A percentile compares a stretch with the other conserved stretches of the same genome.
phyloP scores from a whole-genome alignment of 1,140 invertebrate genomes.

The Medauroidea extradentata region DNA sequence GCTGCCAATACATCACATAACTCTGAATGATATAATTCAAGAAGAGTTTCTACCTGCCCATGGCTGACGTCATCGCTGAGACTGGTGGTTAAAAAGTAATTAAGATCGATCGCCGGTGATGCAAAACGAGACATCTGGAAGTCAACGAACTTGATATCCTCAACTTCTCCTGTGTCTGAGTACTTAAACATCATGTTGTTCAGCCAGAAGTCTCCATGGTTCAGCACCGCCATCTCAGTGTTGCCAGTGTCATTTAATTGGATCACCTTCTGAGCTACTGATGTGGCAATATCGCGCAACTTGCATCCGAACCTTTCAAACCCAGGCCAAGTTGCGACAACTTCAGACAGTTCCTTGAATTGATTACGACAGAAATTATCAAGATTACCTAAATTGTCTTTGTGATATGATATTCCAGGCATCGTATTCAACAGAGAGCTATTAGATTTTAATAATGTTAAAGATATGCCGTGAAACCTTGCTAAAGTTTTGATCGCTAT shows the following conservation, averaged over 20 bases:
- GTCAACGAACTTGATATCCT: too few relatives aligned
- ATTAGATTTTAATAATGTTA: background rate
- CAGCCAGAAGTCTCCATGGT: too few relatives aligned
- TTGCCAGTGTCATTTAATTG: background rate
- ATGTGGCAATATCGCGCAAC: background rate
- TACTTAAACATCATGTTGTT: too few relatives aligned
- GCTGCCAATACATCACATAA: too few relatives aligned
- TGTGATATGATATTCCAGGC: background rate
- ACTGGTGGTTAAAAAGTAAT: too few relatives aligned
- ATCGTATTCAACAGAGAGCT: background rate
- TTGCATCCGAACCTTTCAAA: background rate
- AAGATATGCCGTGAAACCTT: conserved; percentile 17
- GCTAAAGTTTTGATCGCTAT: conserved; percentile 12
- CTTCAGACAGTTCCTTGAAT: background rate
- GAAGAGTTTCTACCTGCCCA: too few relatives aligned
- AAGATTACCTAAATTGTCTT: background rate
- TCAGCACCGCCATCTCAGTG: conserved; percentile 14
- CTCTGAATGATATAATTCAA: too few relatives aligned
- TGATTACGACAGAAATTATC: background rate
- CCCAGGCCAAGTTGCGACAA: background rate
- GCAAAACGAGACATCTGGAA: too few relatives aligned
- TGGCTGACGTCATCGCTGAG: too few relatives aligned
- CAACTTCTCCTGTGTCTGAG: too few relatives aligned
- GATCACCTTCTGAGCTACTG: background rate
- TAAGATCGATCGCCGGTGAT: too few relatives aligned